Conservation (phyloP, 2,888 invertebrate species). For the Ormyrus pomaceus region DNA sequence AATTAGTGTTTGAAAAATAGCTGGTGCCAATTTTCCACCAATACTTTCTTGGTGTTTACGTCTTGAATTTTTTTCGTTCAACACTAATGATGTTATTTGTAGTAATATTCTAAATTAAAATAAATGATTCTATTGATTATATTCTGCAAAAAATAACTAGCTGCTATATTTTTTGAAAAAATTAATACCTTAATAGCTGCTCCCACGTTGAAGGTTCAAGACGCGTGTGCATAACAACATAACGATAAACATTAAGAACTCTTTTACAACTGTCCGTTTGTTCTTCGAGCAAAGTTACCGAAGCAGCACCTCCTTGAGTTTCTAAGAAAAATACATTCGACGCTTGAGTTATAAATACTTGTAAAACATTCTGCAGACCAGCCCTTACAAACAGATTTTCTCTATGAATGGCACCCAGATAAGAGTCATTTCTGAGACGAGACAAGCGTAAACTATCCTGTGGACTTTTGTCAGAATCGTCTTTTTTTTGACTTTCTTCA, state of each 20-base stretch:
- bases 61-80: slow-evolving; percentile 87
- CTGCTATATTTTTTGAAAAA: not conserved
- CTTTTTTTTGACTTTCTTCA: slow-evolving; percentile 68
- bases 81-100: slow-evolving; percentile 93
- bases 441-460: slow-evolving; percentile 71
- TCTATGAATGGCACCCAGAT: slow-evolving; percentile 88
- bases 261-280: slow-evolving; percentile 97
- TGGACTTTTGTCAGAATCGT: slow-evolving; percentile 70
- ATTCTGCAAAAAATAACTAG: not conserved
- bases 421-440: slow-evolving; percentile 88
- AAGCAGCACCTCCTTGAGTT: slow-evolving; percentile 75
- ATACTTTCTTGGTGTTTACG: slow-evolving; percentile 83
- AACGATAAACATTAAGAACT: slow-evolving; percentile 95
- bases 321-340: slow-evolving; percentile 94
- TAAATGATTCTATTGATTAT: not conserved
- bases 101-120: slow-evolving; percentile 81
- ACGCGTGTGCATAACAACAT: slow-evolving; percentile 97
- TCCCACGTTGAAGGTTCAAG: slow-evolving; percentile 96
- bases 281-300: slow-evolving; percentile 87
- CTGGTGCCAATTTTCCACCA: slow-evolving; percentile 89
- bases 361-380: slow-evolving; percentile 89
- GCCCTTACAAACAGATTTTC: slow-evolving; percentile 89
- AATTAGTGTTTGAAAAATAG: slow-evolving; percentile 94
- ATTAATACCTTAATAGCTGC: slow-evolving; percentile 72
- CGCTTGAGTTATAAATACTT: slow-evolving; percentile 95